phyloP scores from a whole-genome alignment of 23 tunicate species.

The Clavelina lepadiformis region DNA sequence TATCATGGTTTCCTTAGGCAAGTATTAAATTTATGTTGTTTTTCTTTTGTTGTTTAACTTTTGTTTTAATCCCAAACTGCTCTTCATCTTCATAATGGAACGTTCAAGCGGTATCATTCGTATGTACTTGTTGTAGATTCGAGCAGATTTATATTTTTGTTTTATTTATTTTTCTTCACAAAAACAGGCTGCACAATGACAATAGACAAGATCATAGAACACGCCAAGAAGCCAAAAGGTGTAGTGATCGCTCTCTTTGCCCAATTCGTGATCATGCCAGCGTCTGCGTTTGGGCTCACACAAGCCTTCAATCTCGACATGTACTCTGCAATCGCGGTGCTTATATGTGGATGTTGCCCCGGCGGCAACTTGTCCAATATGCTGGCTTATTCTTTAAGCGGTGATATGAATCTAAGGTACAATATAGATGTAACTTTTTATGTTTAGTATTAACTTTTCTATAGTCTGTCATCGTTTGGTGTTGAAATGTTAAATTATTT shows the following conservation, averaged over 20 bases:
- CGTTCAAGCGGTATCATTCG: no score
- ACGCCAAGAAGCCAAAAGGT: slow-evolving; percentile 81
- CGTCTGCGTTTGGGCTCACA: slow-evolving; percentile 65
- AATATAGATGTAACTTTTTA: neutral
- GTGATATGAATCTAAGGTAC: slow-evolving; percentile 92
- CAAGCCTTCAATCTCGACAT: slow-evolving; percentile 52
- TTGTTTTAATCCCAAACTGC: no score
- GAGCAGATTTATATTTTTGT: neutral
- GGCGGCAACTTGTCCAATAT: slow-evolving; percentile 94
- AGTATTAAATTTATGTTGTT: no score
- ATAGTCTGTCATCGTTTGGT: no score
- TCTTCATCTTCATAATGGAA: no score
- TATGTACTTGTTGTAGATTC: neutral
- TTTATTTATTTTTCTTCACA: no score
- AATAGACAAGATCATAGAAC: slow-evolving; percentile 50
- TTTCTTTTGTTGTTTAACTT: no score
- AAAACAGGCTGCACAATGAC: slow-evolving; percentile 99
- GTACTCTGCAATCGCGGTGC: slow-evolving; percentile 83
- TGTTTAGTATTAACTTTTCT: neutral
- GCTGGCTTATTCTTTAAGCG: slow-evolving; percentile 81
- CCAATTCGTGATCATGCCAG: slow-evolving; percentile 89
- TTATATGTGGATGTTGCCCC: slow-evolving; percentile 93
- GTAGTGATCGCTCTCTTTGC: slow-evolving; percentile 82
- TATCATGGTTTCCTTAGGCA: slow-evolving; percentile 81
- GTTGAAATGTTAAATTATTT: no score